Base-by-base conservation (phyloP, 2,888 invertebrate species). In the Netelia virgata region DNA sequence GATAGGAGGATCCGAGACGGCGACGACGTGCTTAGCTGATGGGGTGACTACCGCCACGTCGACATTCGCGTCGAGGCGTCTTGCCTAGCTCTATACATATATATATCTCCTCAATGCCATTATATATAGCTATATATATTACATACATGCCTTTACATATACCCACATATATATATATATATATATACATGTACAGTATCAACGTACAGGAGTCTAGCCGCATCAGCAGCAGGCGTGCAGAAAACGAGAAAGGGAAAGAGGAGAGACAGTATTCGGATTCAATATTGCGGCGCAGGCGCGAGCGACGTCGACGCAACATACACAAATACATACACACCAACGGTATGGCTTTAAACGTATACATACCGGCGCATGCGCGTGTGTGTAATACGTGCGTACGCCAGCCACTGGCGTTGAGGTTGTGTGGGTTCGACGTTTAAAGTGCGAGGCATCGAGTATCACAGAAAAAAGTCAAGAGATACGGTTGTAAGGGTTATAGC, bases 261-360 rank as follows among this genome's bases (percentile, higher is more conserved):
- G 64, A 68, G 53, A 74, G 70, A 85, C 80, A 84, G 61, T 82
- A 80, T 87, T 86, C 86, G 75, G 85, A 89, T 89, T 90, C 90
- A 89, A 90, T 90, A 90, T 86, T 87, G 89, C 88, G 82, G 89
- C 90, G 90, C 90, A 90, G 86, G 90, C 90, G 89, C 90, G 87
- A 88, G 85, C 83, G 69, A 74, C 28, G 59, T 63, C 63, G 50
- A 61, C 61, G 16, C 43, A 0, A 23, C 3, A 10, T 10, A 72
- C 80, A 55, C 47, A 73, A 53, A 28, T 55, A 83, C 14, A 74
- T 59, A 23, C 57, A 47, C 28, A 57, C 36, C 36, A 18, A 23
- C 57, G 23, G 41, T 50, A 20, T 20, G n/a, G 23, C 47, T n/a
- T 16, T 61, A 61, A 57, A 73, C 23, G n/a, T 23, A 50, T 11